Conservation (phyloP, 1,140 invertebrate genomes). For the Acarapis woodi region DNA sequence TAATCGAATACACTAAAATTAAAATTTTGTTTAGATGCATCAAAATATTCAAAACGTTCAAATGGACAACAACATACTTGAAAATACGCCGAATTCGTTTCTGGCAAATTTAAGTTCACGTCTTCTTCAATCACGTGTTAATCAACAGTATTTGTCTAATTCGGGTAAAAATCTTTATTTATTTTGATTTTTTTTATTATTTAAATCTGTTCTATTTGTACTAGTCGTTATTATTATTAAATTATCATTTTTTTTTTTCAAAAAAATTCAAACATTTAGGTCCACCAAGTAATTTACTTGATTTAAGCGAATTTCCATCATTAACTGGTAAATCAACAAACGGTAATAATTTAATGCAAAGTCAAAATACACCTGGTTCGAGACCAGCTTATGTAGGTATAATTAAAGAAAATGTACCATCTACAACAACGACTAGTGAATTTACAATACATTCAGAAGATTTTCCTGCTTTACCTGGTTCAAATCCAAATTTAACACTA, state of each 20-base stretch:
- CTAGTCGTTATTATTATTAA: background rate
- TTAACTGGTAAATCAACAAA: slow-evolving; percentile 1
- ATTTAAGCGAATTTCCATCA: slow-evolving; percentile 11
- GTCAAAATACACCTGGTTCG: background rate
- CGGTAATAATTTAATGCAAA: background rate
- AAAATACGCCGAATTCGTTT: slow-evolving; percentile 8
- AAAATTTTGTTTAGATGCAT: too few relatives aligned
- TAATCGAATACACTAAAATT: too few relatives aligned
- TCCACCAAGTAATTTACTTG: slow-evolving; percentile 8
- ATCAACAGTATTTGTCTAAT: background rate
- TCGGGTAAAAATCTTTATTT: background rate
- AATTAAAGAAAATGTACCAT: slow-evolving; percentile 66
- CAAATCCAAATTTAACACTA: slow-evolving; percentile 11
- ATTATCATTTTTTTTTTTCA: slow-evolving; percentile 1
- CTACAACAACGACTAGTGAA: slow-evolving; percentile 40
- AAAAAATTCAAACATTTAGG: background rate
- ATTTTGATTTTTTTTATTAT: background rate
- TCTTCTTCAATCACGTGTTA: background rate
- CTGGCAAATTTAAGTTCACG: slow-evolving; percentile 1
- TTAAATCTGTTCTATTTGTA: background rate
- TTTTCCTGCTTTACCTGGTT: slow-evolving; percentile 73
- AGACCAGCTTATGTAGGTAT: slow-evolving; percentile 34
- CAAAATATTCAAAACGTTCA: slow-evolving; percentile 1
- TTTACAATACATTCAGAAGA: slow-evolving; percentile 95
- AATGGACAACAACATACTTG: too few relatives aligned